phyloP scores from a whole-genome alignment of 2,888 invertebrate genomes.

The Tipula vernalis region DNA sequence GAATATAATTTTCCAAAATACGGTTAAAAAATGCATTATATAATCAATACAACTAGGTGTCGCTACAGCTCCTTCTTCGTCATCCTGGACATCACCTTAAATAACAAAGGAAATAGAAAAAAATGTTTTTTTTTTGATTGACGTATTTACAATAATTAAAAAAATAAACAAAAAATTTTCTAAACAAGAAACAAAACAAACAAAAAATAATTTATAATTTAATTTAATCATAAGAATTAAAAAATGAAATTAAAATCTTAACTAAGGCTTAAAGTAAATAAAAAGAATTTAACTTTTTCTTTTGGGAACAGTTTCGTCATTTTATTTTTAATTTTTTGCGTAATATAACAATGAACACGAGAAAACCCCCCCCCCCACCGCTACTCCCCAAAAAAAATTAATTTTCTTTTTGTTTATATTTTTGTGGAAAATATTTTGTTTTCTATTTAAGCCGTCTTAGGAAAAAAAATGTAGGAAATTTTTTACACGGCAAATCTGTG shows the following conservation, averaged over 20 bases:
- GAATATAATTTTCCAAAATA: constrained; percentile 97
- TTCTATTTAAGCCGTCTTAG: background rate
- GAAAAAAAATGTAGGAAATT: background rate
- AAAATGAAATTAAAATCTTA: background rate
- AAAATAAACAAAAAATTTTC: background rate
- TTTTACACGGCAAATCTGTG: background rate
- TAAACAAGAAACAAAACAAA: background rate
- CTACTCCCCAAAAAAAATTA: no score
- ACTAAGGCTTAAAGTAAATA: background rate
- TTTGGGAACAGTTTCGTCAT: background rate
- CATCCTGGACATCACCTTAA: constrained; percentile 34
- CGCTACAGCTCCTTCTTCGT: constrained; percentile 42
- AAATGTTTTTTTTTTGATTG: background rate
- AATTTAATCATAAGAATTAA: background rate
- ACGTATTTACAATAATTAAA: background rate
- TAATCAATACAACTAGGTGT: constrained; percentile 85
- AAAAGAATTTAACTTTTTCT: background rate
- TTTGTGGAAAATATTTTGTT: no score
- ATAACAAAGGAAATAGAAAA: constrained; percentile 5
- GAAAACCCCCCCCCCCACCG: no score
- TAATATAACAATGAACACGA: background rate
- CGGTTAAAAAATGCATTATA: constrained; percentile 86
- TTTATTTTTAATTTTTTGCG: background rate
- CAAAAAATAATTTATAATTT: background rate
- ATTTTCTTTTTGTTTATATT: background rate